Evolutionary conservation across 2,113 vertebrate species (phyloP), one percentile per base, ranked within the genome.

Genomic region (Empidonax traillii): DNA sequence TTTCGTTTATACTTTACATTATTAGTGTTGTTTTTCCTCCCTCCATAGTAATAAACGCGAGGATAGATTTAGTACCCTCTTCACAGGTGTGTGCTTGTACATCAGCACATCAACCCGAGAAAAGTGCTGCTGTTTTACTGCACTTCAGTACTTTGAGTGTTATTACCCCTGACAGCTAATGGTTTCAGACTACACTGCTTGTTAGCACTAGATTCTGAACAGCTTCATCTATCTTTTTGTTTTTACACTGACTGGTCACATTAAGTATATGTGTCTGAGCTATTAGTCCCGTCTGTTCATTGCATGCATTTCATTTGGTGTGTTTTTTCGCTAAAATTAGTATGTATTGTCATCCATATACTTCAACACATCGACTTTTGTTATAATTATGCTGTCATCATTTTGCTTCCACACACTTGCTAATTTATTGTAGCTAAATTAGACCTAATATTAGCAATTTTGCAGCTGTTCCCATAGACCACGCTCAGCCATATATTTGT

Each of bases 351-450:
- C 98, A 98, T 97, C 97, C 94, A 75, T 97, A 98, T 93, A 98
- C 98, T 98, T 98, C 98, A 98, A 96, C 96, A 97, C 97, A 97
- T 97, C 92, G 94, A 98, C 98, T 98, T 98, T 98, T 98, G 98
- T 98, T 98, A 98, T 98, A 98, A 98, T 98, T 98, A 98, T 91
- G 97, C 98, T 98, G 98, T 98, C 98, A 98, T 98, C 97, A 97
- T 97, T 96, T 97, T 96, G 96, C 98, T 98, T 98, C 97, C 97
- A 97, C 97, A 98, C 97, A 98, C 98, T 98, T 97, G 97, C 97
- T 98, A 98, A 98, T 98, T 98, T 98, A 98, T 98, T 98, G 98
- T 97, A 96, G 96, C 98, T 98, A 98, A 98, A 98, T 98, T 98
- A 98, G 98, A 98, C 97, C 97, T 98, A 98, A 98, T 98, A 98